Evolutionary conservation across 2,888 invertebrate species (phyloP).

Genomic region (Homarus gammarus): DNA sequence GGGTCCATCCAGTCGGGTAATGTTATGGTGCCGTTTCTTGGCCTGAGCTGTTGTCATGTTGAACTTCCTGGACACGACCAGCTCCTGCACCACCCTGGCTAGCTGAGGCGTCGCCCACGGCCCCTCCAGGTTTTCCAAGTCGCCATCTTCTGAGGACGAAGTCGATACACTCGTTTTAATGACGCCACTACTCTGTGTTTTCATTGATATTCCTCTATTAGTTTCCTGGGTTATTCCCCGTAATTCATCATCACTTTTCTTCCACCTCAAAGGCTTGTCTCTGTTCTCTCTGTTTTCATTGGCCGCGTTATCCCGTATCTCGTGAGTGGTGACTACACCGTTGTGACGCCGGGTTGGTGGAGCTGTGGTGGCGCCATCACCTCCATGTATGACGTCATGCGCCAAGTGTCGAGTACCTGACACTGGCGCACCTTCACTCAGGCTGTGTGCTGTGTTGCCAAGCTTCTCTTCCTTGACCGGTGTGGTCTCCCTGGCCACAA

Average conservation of each 20-base stretch:
- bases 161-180: neutral
- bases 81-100: conserved; percentile 61
- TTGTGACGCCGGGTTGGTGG: neutral
- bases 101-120: conserved; percentile 62
- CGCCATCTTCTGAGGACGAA: conserved; percentile 32
- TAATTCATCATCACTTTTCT: neutral
- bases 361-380: neutral
- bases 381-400: neutral
- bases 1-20: conserved; percentile 45
- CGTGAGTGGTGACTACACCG: neutral
- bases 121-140: conserved; percentile 47
- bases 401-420: neutral
- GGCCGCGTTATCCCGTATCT: conserved; percentile 14
- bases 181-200: neutral
- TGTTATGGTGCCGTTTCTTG: conserved; percentile 57
- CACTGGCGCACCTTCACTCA: neutral
- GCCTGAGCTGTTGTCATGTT: conserved; percentile 61
- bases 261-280: conserved; percentile 4
- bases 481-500: neutral
- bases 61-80: conserved; percentile 66
- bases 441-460: neutral
- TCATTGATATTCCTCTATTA: neutral
- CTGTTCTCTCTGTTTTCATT: conserved; percentile 19
- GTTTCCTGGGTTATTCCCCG: neutral
- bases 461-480: neutral